Base-by-base conservation (phyloP, 1,140 invertebrate genomes). In the Drosophila neocordata region DNA sequence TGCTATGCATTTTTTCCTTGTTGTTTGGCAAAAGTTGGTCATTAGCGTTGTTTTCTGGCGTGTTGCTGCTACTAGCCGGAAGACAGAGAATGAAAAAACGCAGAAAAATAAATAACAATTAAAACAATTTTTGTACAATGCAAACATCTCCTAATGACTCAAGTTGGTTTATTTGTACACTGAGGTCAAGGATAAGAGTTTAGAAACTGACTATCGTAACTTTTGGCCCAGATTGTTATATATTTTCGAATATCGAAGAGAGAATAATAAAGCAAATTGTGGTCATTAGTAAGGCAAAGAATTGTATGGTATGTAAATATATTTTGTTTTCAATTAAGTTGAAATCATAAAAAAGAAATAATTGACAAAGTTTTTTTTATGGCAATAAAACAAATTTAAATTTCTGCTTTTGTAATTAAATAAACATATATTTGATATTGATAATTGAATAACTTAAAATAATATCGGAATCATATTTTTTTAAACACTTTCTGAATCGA, bases 51-150 rank as follows among this genome's bases (percentile, higher is more conserved):
- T 69, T 87, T 68, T 71, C 75, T 41, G 61, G 56, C 63, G 44
- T 63, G 57, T 20, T 61, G 72, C 55, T 85, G 69, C 59, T 62
- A 6, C 24, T 38, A 69, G 69, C 57, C 48, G 31, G 34, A 53
- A 55, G 37, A 53, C 64, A 58, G 24, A 41, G 56, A 24, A 53
- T 1, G 41, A 59, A 51, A 37, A 75, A 64, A 44, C 79, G 62
- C 72, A 65, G 61, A 66, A 68, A 71, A 67, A 78, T 71, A 85
- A 85, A 87, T 87, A 85, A 87, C 81, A 85, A 85, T 85, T 85
- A 87, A 82, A 87, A 74, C 72, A 75, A 69, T 78, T 87, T 65
- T 73, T 67, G 68, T 81, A 70, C 81, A 72, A 65, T 60, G 62
- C 74, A 87, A 75, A 74, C 87, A 78, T 81, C 65, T 75, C 56